phyloP scores from a whole-genome alignment of 2,888 invertebrate species.

The Tigriopus californicus region DNA sequence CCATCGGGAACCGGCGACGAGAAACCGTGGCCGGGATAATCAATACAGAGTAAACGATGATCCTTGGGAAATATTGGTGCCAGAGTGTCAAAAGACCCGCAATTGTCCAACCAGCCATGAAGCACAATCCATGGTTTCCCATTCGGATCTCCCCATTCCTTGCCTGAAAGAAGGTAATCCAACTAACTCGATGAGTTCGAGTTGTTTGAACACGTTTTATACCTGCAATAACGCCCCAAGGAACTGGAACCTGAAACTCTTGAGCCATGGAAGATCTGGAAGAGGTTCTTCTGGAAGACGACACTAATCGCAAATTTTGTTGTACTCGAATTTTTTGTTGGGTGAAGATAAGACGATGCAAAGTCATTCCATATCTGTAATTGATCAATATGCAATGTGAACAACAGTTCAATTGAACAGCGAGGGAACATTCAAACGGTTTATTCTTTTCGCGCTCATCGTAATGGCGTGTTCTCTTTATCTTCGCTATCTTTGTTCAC shows the following conservation, averaged over 20 bases:
- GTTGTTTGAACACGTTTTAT: background rate
- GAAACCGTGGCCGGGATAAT: constrained; percentile 11
- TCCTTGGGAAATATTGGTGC: background rate
- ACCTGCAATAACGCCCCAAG: constrained; percentile 13
- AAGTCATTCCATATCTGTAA: too few relatives aligned
- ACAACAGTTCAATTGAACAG: too few relatives aligned
- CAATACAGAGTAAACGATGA: constrained; percentile 4
- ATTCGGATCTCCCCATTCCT: constrained; percentile 3
- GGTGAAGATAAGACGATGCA: too few relatives aligned
- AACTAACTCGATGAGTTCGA: background rate
- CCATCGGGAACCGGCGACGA: constrained; percentile 10
- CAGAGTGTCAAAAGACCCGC: constrained; percentile 9
- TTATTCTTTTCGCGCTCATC: too few relatives aligned
- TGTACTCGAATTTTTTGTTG: too few relatives aligned
- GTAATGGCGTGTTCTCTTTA: too few relatives aligned
- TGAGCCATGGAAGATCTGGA: background rate
- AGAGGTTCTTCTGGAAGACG: background rate
- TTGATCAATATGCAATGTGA: too few relatives aligned
- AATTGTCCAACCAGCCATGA: constrained; percentile 14
- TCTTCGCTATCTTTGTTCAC: too few relatives aligned
- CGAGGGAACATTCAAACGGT: too few relatives aligned
- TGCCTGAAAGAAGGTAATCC: background rate
- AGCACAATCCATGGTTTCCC: constrained; percentile 8
- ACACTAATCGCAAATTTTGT: background rate
- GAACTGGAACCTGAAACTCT: constrained; percentile 8